A percentile compares a stretch with the other conserved stretches of the same genome.
phyloP scores from a whole-genome alignment of 2,113 vertebrate genomes.

The Ceyx melanurus region DNA sequence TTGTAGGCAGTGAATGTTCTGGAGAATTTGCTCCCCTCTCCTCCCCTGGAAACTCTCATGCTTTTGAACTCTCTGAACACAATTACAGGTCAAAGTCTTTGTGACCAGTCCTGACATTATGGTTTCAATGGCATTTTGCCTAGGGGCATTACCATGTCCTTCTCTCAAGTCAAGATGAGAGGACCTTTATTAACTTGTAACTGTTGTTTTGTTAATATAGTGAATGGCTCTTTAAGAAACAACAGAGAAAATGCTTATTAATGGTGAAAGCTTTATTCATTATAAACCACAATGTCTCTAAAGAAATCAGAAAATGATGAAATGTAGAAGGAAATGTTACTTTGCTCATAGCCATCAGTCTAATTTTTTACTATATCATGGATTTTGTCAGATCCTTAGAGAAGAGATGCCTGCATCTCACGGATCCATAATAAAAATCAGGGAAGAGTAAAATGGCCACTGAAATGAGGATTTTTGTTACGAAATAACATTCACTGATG shows the following conservation, averaged over 20 bases:
- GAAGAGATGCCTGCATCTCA: not conserved
- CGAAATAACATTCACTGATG: not conserved
- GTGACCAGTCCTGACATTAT: constrained; percentile 17
- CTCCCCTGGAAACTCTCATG: not conserved
- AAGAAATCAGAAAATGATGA: constrained; percentile 63
- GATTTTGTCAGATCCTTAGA: not conserved
- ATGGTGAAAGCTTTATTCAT: constrained; percentile 61
- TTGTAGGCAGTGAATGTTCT: not conserved
- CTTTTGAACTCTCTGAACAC: constrained; percentile 41
- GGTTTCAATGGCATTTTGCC: constrained; percentile 66
- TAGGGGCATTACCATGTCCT: constrained; percentile 18
- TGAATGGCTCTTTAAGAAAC: constrained; percentile 70
- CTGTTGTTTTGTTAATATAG: constrained; percentile 71
- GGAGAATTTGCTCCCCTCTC: not conserved
- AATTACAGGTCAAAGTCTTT: constrained; percentile 69
- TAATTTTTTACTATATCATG: constrained; percentile 44
- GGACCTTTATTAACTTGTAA: constrained; percentile 52
- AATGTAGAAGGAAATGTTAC: constrained; percentile 56
- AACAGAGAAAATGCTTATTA: constrained; percentile 69
- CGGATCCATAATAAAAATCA: not conserved
- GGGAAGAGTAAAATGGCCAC: not conserved
- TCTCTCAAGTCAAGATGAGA: constrained; percentile 44
- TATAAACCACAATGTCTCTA: constrained; percentile 48
- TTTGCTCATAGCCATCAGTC: constrained; percentile 49
- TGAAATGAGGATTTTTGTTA: not conserved